These are phyloP conservation scores for Tragelaphus imberbis DNA, from an alignment of 2,113 vertebrate genomes.

Conservation along the genomic window DNA sequence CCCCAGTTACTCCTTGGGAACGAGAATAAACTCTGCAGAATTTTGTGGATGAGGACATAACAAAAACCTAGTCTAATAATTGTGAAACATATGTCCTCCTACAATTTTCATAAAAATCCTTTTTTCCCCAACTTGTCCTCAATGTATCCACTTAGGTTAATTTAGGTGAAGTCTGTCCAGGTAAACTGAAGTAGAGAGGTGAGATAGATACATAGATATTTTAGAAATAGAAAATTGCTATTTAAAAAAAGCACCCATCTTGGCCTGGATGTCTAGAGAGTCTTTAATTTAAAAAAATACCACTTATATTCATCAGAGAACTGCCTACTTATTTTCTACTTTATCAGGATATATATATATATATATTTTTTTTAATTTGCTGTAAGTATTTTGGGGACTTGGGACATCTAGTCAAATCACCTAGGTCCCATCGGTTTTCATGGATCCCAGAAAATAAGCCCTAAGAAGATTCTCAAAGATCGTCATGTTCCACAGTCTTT, in stretches of 20 bases:
- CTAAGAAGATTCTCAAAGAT: background rate
- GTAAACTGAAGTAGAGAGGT: constrained; percentile 4
- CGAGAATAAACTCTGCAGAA: background rate
- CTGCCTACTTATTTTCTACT: background rate
- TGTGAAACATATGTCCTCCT: background rate
- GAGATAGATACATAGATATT: background rate
- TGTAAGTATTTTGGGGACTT: background rate
- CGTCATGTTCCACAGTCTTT: background rate
- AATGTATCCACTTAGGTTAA: background rate
- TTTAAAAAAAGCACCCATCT: background rate
- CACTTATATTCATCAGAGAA: background rate
- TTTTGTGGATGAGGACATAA: background rate
- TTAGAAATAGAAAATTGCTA: constrained; percentile 9
- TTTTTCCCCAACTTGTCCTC: background rate
- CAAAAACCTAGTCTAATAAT: background rate
- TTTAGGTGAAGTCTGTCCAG: constrained; percentile 5
- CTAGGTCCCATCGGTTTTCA: background rate
- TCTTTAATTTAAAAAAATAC: background rate
- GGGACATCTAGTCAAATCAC: background rate
- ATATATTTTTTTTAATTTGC: background rate
- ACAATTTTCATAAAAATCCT: background rate
- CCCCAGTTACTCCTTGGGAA: background rate
- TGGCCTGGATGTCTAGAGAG: background rate
- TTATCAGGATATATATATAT: background rate
- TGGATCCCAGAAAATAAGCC: background rate